Percentiles rank a stretch among this genome's conserved stretches.
Evolutionary conservation across 2,888 invertebrate species (phyloP).

Genomic region (Catocala fraxini): DNA sequence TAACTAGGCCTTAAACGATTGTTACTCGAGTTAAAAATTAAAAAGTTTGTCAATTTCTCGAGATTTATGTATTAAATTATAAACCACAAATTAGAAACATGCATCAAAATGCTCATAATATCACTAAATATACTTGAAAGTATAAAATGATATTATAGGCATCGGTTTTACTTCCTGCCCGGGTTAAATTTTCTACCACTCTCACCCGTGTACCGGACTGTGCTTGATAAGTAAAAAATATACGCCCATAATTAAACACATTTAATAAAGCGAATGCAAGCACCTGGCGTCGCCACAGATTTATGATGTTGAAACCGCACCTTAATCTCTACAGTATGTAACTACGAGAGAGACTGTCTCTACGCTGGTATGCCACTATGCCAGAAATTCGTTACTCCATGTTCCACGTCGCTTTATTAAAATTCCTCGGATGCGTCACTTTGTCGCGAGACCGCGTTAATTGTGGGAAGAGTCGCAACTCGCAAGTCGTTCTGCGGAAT

Average conservation of each 20-base stretch:
- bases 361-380: constrained; percentile 13
- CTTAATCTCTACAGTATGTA: constrained; percentile 30
- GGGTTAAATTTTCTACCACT: too few relatives aligned
- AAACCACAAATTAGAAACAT: too few relatives aligned
- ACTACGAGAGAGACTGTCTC: constrained; percentile 5
- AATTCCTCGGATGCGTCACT: constrained; percentile 51
- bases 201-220: too few relatives aligned
- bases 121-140: too few relatives aligned
- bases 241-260: constrained; percentile 26
- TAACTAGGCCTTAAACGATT: too few relatives aligned
- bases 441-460: constrained; percentile 50
- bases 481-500: constrained; percentile 38
- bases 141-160: too few relatives aligned
- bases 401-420: constrained; percentile 54
- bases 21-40: too few relatives aligned
- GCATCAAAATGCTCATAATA: too few relatives aligned
- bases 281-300: constrained; percentile 41
- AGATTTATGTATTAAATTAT: too few relatives aligned
- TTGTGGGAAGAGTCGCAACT: constrained; percentile 52
- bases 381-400: constrained; percentile 39
- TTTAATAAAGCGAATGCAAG: constrained; percentile 22
- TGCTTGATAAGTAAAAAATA: neutral
- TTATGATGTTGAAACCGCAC: constrained; percentile 49
- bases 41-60: too few relatives aligned
- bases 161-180: too few relatives aligned